These are phyloP conservation scores for Synchiropus splendidus DNA, from an alignment of 2,113 vertebrate species.

Conservation along the genomic window DNA sequence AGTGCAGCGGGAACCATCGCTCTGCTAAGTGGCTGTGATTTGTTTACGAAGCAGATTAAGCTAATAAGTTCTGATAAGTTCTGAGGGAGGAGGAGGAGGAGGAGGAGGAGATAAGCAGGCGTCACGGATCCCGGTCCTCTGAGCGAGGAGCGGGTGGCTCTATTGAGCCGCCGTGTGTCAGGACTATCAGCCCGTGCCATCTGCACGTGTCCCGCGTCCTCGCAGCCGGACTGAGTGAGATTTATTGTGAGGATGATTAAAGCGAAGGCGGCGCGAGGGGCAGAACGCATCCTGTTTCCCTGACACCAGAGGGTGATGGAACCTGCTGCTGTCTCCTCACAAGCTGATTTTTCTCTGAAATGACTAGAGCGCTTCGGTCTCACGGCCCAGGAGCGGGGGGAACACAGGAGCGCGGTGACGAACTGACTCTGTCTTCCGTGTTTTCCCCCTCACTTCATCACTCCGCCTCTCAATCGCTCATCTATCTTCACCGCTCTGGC, in stretches of 20 bases:
- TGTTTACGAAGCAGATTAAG: slow-evolving; percentile 58
- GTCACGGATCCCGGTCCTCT: too few species aligned
- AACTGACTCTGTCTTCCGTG: too few species aligned
- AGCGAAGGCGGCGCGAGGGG: slow-evolving; percentile 35
- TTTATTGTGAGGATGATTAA: slow-evolving; percentile 58
- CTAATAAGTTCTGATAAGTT: slow-evolving; percentile 47
- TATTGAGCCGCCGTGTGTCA: slow-evolving; percentile 57
- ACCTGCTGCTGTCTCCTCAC: too few species aligned
- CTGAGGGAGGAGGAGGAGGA: slow-evolving; percentile 34
- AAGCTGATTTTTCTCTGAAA: too few species aligned
- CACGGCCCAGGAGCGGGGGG: too few species aligned
- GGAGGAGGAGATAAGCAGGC: too few species aligned
- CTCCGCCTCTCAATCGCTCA: too few species aligned
- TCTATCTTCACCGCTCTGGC: too few species aligned
- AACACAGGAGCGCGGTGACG: too few species aligned
- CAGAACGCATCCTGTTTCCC: slow-evolving; percentile 40
- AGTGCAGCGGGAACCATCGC: slow-evolving; percentile 42
- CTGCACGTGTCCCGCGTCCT: slow-evolving; percentile 46
- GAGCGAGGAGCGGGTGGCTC: slow-evolving; percentile 14
- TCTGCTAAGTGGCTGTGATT: slow-evolving; percentile 56
- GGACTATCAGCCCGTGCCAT: slow-evolving; percentile 51
- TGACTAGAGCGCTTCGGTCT: too few species aligned
- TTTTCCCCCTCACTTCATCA: too few species aligned
- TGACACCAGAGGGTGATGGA: too few species aligned
- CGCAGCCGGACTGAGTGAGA: slow-evolving; percentile 49